Evolutionary conservation across 2,888 invertebrate genomes (phyloP), one percentile per base, ranked within the genome.

Genomic region (Pollenia amentaria): DNA sequence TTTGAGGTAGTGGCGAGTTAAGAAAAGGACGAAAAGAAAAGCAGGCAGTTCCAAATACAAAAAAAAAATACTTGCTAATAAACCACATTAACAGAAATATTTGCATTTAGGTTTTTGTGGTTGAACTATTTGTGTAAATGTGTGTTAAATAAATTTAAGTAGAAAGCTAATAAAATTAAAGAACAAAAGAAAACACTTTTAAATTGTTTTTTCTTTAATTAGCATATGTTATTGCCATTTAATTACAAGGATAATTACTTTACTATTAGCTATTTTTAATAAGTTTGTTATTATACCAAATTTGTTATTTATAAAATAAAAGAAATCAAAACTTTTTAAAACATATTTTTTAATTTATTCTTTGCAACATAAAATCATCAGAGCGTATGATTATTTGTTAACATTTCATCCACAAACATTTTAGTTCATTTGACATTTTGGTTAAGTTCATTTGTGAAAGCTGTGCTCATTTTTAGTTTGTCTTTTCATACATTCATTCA

Each of bases 381-480:
- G 46, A 62, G n/a, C 82, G 44, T 65, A 65, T 65, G 55, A 81
- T 80, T 73, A 65, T 65, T 65, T 65, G 73, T 81, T 81, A 81
- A 73, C 73, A 73, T 75, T 62, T 72, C 60, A 62, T 51, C 9
- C 29, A 42, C 18, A 65, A 62, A 62, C 10, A 67, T 55, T 77
- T 77, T 42, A 51, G 38, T 29, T 53, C 16, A 38, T 67, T 57
- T 65, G 51, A 11, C 29, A 8, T n/a, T 67, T 57, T 64, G 21
- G 44, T 46, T 14, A 53, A 80, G 42, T 65, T 80, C 14, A 72
- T 55, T 80, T 72, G 12, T 29, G n/a, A 70, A 70, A 46, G 12
- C 14, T 29, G 16, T 53, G 62, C 55, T 64, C 21, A 62, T 48
- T 72, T 44, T 70, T 38, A 16, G 16, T 46, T 0, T 69, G 38